phyloP scores from a whole-genome alignment of 1,140 invertebrate species.

The Philotrypesis tridentata region DNA sequence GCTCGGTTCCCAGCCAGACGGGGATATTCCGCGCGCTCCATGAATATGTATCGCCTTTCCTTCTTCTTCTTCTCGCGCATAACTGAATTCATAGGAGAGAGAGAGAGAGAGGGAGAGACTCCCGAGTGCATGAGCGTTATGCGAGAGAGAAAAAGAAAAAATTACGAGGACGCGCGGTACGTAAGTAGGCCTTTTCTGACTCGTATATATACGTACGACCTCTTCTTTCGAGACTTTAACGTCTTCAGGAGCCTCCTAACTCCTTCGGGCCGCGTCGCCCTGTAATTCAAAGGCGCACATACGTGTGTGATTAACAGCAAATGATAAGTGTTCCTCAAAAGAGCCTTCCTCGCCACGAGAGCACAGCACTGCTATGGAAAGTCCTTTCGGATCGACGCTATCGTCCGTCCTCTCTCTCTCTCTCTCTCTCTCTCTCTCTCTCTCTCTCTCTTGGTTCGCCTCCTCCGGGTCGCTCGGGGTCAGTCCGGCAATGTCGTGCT shows the following conservation, averaged over 20 bases:
- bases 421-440: constrained; percentile 24
- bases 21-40: constrained; percentile 53
- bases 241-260: no score
- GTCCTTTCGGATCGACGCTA: background rate
- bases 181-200: background rate
- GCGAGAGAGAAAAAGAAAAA: no score
- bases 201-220: background rate
- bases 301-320: no score
- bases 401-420: background rate
- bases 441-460: constrained; percentile 15
- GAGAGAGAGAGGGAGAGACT: no score
- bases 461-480: constrained; percentile 55
- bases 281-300: no score
- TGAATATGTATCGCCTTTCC: constrained; percentile 62
- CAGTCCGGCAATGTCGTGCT: constrained; percentile 54
- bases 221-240: no score
- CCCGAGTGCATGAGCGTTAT: background rate
- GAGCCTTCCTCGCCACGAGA: no score
- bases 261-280: no score
- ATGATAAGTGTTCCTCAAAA: no score
- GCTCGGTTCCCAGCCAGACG: constrained; percentile 58
- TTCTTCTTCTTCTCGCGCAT: constrained; percentile 46
- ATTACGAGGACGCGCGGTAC: background rate
- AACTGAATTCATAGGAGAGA: constrained; percentile 61
- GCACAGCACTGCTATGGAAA: no score